Evolutionary conservation across 2,113 vertebrate species (phyloP).

Genomic region (Euleptes europaea): DNA sequence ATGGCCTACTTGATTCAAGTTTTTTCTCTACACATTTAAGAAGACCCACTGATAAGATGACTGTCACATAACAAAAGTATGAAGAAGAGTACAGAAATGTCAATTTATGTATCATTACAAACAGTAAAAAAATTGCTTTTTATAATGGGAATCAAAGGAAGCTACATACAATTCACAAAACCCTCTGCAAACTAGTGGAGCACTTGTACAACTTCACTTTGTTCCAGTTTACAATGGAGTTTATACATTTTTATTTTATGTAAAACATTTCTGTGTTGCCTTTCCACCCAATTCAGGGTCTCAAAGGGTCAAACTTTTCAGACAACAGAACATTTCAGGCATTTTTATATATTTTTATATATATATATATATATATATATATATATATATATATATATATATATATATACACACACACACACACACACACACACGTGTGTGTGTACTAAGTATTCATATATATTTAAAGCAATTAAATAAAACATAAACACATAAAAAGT

Average conservation of each 20-base stretch:
- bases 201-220: conserved; percentile 96
- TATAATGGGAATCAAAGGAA: conserved; percentile 95
- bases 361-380: too few species aligned
- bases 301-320: too few species aligned
- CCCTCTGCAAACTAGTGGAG: conserved; percentile 95
- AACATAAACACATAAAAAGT: too few species aligned
- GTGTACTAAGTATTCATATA: too few species aligned
- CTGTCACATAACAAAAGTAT: conserved; percentile 89
- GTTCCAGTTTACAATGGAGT: conserved; percentile 98
- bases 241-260: conserved; percentile 77
- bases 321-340: too few species aligned
- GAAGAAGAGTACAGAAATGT: conserved; percentile 97
- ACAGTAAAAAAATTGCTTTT: conserved; percentile 93
- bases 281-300: too few species aligned
- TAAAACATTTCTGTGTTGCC: too few species aligned
- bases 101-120: conserved; percentile 97
- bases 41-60: conserved; percentile 97
- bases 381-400: too few species aligned
- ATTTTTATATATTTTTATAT: too few species aligned
- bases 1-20: conserved; percentile 94
- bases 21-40: conserved; percentile 91
- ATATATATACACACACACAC: too few species aligned
- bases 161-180: conserved; percentile 89
- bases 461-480: too few species aligned
- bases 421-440: too few species aligned